Evolutionary conservation across 2,797 vertebrate genomes (phyloP), one percentile per base, ranked within the genome.

Genomic region (Paramormyrops hopkinsi): DNA sequence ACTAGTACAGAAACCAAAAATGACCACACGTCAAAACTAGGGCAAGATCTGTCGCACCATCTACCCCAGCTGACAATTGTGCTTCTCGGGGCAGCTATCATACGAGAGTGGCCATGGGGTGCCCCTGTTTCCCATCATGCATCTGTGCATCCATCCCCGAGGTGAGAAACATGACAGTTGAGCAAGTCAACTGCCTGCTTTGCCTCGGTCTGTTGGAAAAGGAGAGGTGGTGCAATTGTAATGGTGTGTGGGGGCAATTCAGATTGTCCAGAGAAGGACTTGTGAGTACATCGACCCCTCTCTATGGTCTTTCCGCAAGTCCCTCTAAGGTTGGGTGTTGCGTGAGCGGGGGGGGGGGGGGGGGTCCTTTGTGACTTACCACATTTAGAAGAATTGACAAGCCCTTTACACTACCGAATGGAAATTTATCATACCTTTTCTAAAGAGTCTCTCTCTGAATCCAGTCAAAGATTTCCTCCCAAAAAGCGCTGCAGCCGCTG

Each of bases 331-430:
- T 33, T 29, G 25, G 65, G 29, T 29, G 11, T 69, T 69, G 65
- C 65, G 3, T 59, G 54, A n/a, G 19, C 1, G 54, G 0, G 7
- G 19, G 8, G 65, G 65, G 2, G 7, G 83, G 48, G 6, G 46
- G 46, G 46, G 46, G 9, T 94, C 94, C 92, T 94, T 90, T 96
- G 96, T 92, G 95, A 95, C 94, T 90, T 54, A 94, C 95, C 96
- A 92, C 95, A 94, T 90, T 91, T 92, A 90, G 89, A 91, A 89
- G 90, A 92, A 86, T 87, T 92, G 92, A 92, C 93, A 89, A 92
- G 53, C 87, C 89, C 92, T 93, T 89, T 91, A 83, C 93, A 90
- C 84, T 91, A 59, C 90, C 44, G 91, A 93, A 91, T 89, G 88
- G 92, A 92, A 91, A 46, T 88, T 86, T 50, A 86, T 8, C 87